These are phyloP conservation scores for Temnothorax longispinosus DNA, from an alignment of 1,140 invertebrate species.

Conservation along the genomic window DNA sequence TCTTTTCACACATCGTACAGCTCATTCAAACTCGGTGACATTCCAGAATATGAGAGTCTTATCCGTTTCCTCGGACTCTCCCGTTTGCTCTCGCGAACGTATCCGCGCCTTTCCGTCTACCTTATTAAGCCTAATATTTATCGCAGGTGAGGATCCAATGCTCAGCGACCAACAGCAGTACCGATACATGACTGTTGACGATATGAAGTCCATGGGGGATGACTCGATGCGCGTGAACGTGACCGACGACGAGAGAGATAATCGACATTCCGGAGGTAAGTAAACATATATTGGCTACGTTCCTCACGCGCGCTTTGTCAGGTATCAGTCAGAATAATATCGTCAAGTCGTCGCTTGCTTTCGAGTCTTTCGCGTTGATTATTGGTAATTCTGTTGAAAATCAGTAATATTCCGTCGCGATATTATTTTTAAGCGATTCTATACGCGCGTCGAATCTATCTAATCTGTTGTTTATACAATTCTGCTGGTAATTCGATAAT, in stretches of 20 bases:
- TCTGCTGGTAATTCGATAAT: not conserved
- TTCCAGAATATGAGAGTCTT: constrained; percentile 26
- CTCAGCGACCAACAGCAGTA: constrained; percentile 93
- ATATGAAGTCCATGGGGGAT: constrained; percentile 93
- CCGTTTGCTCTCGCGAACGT: not conserved
- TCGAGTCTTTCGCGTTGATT: not conserved
- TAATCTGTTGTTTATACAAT: not conserved
- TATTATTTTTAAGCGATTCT: not conserved
- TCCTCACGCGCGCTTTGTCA: not conserved
- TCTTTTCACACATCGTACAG: constrained; percentile 33
- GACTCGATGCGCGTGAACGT: constrained; percentile 92
- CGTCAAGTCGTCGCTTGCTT: not conserved
- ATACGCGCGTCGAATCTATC: not conserved
- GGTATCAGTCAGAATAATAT: not conserved
- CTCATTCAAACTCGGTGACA: constrained; percentile 32
- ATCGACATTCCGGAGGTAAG: constrained; percentile 85
- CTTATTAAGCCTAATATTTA: constrained; percentile 41
- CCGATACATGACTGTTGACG: constrained; percentile 94
- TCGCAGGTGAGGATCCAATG: constrained; percentile 92
- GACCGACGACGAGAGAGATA: constrained; percentile 89
- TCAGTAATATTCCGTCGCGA: not conserved
- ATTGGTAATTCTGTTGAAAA: not conserved
- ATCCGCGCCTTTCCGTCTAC: not conserved
- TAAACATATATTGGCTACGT: not conserved
- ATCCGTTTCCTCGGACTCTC: not conserved